These are phyloP conservation scores for Xylophagus ater DNA, from an alignment of 2,888 invertebrate species.

Conservation along the genomic window DNA sequence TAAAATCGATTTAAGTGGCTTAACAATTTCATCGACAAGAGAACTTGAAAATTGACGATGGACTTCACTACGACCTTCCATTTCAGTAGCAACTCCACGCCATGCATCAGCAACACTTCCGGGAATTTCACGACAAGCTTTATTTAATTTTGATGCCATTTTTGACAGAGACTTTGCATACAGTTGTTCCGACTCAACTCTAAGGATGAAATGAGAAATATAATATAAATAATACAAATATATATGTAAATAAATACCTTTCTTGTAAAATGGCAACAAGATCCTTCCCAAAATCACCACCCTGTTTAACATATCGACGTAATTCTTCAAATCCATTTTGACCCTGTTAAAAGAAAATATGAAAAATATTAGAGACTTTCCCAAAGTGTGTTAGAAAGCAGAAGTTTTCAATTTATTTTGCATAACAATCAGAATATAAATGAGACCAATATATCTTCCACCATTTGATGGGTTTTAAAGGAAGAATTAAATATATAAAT, in stretches of 20 bases:
- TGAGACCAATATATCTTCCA: not conserved
- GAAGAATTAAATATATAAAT: too few relatives aligned
- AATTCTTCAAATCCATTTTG: slow-evolving; percentile 91
- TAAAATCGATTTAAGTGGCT: slow-evolving; percentile 66
- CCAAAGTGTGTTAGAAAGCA: too few relatives aligned
- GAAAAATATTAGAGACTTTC: not conserved
- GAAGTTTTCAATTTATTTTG: not conserved
- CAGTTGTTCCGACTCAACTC: slow-evolving; percentile 80
- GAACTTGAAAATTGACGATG: slow-evolving; percentile 73
- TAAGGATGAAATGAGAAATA: slow-evolving; percentile 30
- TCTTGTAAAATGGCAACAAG: slow-evolving; percentile 80
- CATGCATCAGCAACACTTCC: slow-evolving; percentile 80
- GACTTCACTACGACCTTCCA: slow-evolving; percentile 84
- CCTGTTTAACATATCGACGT: slow-evolving; percentile 83
- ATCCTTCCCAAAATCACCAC: slow-evolving; percentile 90
- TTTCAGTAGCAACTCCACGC: slow-evolving; percentile 82
- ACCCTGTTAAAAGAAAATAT: slow-evolving; percentile 53
- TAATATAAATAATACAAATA: not conserved
- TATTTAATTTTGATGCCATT: slow-evolving; percentile 71
- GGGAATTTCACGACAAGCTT: slow-evolving; percentile 67
- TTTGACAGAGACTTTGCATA: slow-evolving; percentile 86
- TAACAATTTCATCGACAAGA: slow-evolving; percentile 77
- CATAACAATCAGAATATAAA: not conserved
- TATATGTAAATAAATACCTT: slow-evolving; percentile 48
- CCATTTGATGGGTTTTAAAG: not conserved